Base-by-base conservation (phyloP, 2,113 vertebrate species). In the Zapus hudsonius region DNA sequence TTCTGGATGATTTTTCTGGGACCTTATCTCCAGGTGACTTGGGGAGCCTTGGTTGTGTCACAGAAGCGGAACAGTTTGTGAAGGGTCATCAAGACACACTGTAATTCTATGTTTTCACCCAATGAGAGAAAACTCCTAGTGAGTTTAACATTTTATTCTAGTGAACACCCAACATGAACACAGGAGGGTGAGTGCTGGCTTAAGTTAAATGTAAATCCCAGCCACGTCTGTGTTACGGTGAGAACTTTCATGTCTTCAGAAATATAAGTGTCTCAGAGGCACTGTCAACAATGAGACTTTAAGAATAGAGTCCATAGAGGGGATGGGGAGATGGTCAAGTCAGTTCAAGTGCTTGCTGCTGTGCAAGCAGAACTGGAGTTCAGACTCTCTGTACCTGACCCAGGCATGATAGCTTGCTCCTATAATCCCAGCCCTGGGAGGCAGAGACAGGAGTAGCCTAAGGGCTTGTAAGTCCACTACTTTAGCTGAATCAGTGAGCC, bases 161-260 rank as follows among this genome's bases (percentile, higher is more conserved):
- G 92, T 86, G 96, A 97, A 96, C 91, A 61, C 95, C 94, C 95
- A 91, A 96, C 64, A 67, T 59, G 85, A 96, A 97, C 95, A 92
- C 79, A 96, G 96, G 61, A 96, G 72, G 96, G 97, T 97, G 97
- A 96, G 96, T 97, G 96, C 83, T 16, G 38, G 90, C 95, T 96
- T 96, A 95, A 96, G 94, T 93, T 95, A 97, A 97, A 97, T 95
- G 95, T 96, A 97, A 97, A 96, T 96, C 96, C 96, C 83, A 72
- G 89, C 94, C 95, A 93, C 95, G 95, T 97, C 90, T 96, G 94
- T 93, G 96, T 87, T 96, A 97, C 80, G 90, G 94, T 81, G 94
- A 95, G 96, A 97, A 91, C 84, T 8, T 95, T 66, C 66, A 91
- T 91, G 92, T 15, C 90, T 92, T 95, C 93, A 96, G 95, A 94